Evolutionary conservation across 1,140 invertebrate species (phyloP), one percentile per base, ranked within the genome.

Genomic region (Pseudomyrmex sp.): DNA sequence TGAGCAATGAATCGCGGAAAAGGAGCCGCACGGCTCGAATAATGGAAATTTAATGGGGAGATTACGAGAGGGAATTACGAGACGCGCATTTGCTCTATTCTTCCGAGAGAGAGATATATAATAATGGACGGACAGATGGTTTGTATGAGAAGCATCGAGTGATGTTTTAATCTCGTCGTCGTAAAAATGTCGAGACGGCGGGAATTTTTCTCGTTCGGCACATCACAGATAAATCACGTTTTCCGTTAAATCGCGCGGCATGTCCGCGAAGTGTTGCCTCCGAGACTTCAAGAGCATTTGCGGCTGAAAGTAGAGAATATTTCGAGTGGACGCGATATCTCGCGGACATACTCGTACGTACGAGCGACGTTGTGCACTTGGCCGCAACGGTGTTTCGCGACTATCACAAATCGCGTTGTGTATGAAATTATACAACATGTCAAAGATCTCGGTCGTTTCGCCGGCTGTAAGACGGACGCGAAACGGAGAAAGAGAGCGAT

Each of bases 1-100:
- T 54, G 74, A 50, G 68, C 54, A 84, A 66, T 69, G 69, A 83
- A 82, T 86, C 85, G 85, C 23, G 63, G 59, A 59, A 65, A 58
- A 56, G 74, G 66, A 46, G 23, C 62, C 85, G 35, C 59, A 72
- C 63, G 84, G 77, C 35, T 35, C 35, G 35, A 35, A 35, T 88
- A 48, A 72, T 48, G 68, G 76, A 48, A 72, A 23, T 59, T 44
- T 62, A 69, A 70, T 56, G 62, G 48, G 46, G 35, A 18, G 85
- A 72, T 46, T 54, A 23, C 10, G 72, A 69, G 72, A 69, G 35
- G 63, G 50, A 74, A 74, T 83, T 63, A 61, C 54, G 54, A 59
- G 63, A 82, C 35, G 35, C 59, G 83, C 35, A 54, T 18, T 79
- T 18, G 75, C 54, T 59, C 54, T 59, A 46, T 72, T 80, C n/a